Conservation (phyloP, 2,888 invertebrate species). For the Thyatira batis region DNA sequence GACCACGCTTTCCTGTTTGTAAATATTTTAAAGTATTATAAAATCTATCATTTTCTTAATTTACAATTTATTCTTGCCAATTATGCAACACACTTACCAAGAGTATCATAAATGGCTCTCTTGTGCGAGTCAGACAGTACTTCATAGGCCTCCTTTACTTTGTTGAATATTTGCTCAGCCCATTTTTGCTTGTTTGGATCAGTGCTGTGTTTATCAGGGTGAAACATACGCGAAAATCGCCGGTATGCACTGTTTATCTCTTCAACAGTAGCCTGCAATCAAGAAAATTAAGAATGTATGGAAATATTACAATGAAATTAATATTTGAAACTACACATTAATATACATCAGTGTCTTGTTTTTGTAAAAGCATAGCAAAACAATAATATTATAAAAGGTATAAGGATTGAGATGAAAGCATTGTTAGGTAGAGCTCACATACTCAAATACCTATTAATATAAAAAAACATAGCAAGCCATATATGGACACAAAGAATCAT, state of each 20-base stretch:
- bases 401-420: too few species aligned
- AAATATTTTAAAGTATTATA: constrained; percentile 5
- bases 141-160: constrained; percentile 97
- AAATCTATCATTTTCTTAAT: too few species aligned
- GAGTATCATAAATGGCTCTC: constrained; percentile 96
- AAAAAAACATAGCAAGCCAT: too few species aligned
- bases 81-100: constrained; percentile 59
- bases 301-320: not conserved
- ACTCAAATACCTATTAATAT: too few species aligned
- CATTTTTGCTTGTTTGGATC: constrained; percentile 92
- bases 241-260: constrained; percentile 97
- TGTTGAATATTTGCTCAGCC: constrained; percentile 96
- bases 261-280: constrained; percentile 91
- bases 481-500: too few species aligned
- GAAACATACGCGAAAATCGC: constrained; percentile 94
- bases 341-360: too few species aligned
- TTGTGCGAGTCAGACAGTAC: constrained; percentile 96
- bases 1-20: constrained; percentile 90
- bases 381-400: too few species aligned
- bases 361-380: too few species aligned
- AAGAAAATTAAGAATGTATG: constrained; percentile 4
- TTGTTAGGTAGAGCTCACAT: too few species aligned
- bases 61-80: too few species aligned
- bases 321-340: not conserved
- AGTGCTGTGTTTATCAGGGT: constrained; percentile 96